A percentile compares a stretch with the other conserved stretches of the same genome.
phyloP scores from a whole-genome alignment of 1,140 invertebrate genomes.

The Drosophila serrata region DNA sequence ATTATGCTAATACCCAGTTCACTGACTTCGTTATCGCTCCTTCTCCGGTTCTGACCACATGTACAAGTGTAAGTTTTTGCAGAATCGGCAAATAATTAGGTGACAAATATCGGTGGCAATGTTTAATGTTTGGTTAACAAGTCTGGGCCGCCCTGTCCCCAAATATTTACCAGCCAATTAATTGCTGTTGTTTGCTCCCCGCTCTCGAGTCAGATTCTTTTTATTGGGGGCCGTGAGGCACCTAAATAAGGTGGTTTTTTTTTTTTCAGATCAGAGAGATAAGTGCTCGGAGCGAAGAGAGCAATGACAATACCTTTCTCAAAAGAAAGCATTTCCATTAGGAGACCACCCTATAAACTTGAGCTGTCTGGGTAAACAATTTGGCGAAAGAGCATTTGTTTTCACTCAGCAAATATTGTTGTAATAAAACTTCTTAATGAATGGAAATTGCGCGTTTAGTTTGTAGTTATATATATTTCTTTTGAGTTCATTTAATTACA shows the following conservation, averaged over 20 bases:
- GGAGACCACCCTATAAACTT: background rate
- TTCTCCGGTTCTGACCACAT: slow-evolving; percentile 6
- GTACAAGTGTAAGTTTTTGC: slow-evolving; percentile 18
- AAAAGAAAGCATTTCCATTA: background rate
- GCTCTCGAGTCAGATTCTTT: slow-evolving; percentile 16
- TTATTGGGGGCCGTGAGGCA: background rate
- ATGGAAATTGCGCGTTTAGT: slow-evolving; percentile 6
- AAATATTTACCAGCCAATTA: slow-evolving; percentile 60
- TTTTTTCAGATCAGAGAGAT: too few species aligned
- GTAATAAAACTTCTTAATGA: slow-evolving; percentile 22
- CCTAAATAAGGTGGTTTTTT: background rate
- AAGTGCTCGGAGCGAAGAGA: background rate
- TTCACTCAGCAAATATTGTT: slow-evolving; percentile 17
- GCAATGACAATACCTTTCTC: background rate
- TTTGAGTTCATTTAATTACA: background rate
- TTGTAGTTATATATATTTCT: background rate
- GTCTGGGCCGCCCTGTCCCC: slow-evolving; percentile 40
- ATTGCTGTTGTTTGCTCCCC: slow-evolving; percentile 49
- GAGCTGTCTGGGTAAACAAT: slow-evolving; percentile 24
- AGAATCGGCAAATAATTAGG: slow-evolving; percentile 43
- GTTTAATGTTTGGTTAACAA: slow-evolving; percentile 67
- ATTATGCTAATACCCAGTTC: slow-evolving; percentile 31
- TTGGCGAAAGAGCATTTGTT: slow-evolving; percentile 8
- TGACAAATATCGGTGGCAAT: slow-evolving; percentile 37
- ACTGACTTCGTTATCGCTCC: slow-evolving; percentile 36